Conservation (phyloP, 2,113 vertebrate species). For the Paratilapia polleni region DNA sequence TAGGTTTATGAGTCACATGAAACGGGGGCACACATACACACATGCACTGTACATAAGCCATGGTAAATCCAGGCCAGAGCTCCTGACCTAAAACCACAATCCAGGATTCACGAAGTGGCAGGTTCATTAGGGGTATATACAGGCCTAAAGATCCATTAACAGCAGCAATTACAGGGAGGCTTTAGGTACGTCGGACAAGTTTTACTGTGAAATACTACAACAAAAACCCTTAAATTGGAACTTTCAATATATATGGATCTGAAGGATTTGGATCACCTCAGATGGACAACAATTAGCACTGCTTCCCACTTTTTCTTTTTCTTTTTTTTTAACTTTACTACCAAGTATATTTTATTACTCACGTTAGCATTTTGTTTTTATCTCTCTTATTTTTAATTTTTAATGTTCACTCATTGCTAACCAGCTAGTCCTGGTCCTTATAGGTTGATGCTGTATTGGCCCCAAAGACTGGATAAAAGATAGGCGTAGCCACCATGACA, state of each 20-base stretch:
- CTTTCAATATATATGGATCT: neutral
- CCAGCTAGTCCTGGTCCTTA: too few relatives aligned
- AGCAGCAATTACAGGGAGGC: neutral
- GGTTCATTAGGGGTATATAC: neutral
- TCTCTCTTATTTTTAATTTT: too few relatives aligned
- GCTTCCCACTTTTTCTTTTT: too few relatives aligned
- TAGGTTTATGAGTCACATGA: conserved; percentile 50
- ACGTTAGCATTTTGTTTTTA: too few relatives aligned
- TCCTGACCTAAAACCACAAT: conserved; percentile 35
- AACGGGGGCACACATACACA: neutral
- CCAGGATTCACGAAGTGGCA: neutral
- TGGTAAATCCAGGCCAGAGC: neutral
- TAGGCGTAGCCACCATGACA: too few relatives aligned
- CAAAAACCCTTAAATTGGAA: neutral
- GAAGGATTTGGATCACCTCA: neutral
- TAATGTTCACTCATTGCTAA: too few relatives aligned
- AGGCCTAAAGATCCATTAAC: neutral
- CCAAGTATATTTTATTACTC: too few relatives aligned
- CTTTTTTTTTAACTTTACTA: too few relatives aligned
- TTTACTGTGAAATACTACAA: neutral
- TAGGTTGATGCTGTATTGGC: too few relatives aligned
- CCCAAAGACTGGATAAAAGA: too few relatives aligned
- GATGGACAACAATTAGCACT: neutral
- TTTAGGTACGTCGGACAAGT: neutral
- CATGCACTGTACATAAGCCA: neutral